These are phyloP conservation scores for Tetheella fluctuosa DNA, from an alignment of 2,888 invertebrate species.

Conservation along the genomic window DNA sequence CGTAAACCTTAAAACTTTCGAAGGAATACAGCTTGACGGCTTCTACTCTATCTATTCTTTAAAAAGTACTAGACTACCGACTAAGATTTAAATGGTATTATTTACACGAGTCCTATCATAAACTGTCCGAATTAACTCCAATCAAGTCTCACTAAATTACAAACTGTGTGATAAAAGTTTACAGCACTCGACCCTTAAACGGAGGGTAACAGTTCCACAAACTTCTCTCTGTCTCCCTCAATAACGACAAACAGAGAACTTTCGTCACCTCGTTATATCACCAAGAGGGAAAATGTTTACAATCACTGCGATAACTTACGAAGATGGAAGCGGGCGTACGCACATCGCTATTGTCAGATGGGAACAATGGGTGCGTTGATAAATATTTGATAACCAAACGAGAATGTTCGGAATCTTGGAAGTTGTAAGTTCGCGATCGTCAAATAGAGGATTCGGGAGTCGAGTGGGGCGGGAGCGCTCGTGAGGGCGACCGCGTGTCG, in stretches of 20 bases:
- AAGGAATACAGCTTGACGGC: slow-evolving; percentile 83
- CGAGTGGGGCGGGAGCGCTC: slow-evolving; percentile 63
- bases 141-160: slow-evolving; percentile 27
- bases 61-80: slow-evolving; percentile 36
- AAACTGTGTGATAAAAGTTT: slow-evolving; percentile 33
- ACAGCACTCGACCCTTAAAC: slow-evolving; percentile 26
- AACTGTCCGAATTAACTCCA: neutral
- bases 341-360: slow-evolving; percentile 62
- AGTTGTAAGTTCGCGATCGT: slow-evolving; percentile 49
- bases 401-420: slow-evolving; percentile 39
- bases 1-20: slow-evolving; percentile 80
- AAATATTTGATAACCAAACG: slow-evolving; percentile 27
- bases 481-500: slow-evolving; percentile 73
- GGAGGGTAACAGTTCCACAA: slow-evolving; percentile 29
- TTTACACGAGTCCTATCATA: slow-evolving; percentile 15
- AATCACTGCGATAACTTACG: slow-evolving; percentile 57
- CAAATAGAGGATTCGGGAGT: slow-evolving; percentile 31
- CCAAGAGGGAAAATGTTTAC: slow-evolving; percentile 53
- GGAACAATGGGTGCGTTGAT: slow-evolving; percentile 58
- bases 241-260: slow-evolving; percentile 32
- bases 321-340: slow-evolving; percentile 63
- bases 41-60: slow-evolving; percentile 48
- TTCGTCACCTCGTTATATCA: slow-evolving; percentile 45
- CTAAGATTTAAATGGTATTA: slow-evolving; percentile 26
- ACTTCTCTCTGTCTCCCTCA: slow-evolving; percentile 28